Percentiles rank a stretch among this genome's conserved stretches.
Evolutionary conservation across 2,113 vertebrate genomes (phyloP).

Genomic region (Clarias macrocephalus): DNA sequence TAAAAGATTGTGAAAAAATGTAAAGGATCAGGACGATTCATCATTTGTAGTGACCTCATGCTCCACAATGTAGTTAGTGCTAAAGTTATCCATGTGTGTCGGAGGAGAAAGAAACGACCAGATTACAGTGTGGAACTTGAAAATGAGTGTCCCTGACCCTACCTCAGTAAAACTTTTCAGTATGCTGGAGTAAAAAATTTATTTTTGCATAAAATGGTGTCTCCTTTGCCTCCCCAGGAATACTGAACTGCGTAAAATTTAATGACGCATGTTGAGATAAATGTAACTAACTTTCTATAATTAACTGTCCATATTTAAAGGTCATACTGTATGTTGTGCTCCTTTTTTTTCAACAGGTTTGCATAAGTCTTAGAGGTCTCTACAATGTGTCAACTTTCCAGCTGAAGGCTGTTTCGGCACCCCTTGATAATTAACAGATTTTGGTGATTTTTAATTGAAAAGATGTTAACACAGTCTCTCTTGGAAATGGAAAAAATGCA

Average conservation of each 20-base stretch:
- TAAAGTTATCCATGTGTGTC: neutral
- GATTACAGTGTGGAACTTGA: neutral
- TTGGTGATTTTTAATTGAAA: too few relatives aligned
- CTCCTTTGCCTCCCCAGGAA: neutral
- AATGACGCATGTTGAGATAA: neutral
- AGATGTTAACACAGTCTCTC: too few relatives aligned
- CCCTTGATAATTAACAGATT: too few relatives aligned
- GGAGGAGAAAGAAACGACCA: neutral
- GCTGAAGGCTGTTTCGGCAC: too few relatives aligned
- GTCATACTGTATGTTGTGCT: too few relatives aligned
- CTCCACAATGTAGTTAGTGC: neutral
- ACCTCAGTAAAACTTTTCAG: neutral
- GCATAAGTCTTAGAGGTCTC: too few relatives aligned
- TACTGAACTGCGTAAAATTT: neutral
- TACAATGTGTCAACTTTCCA: too few relatives aligned
- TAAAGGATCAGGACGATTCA: neutral
- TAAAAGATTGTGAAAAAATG: neutral
- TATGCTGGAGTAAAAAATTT: neutral
- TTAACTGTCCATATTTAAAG: neutral
- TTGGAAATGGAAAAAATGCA: too few relatives aligned
- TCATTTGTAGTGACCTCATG: neutral
- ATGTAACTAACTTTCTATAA: neutral
- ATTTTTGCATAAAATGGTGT: neutral
- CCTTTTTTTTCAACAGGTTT: too few relatives aligned
- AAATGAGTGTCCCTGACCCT: neutral